Percentiles rank a stretch among this genome's conserved stretches.
Conservation (phyloP, 2,113 vertebrate genomes). For the Arvicanthis niloticus region DNA sequence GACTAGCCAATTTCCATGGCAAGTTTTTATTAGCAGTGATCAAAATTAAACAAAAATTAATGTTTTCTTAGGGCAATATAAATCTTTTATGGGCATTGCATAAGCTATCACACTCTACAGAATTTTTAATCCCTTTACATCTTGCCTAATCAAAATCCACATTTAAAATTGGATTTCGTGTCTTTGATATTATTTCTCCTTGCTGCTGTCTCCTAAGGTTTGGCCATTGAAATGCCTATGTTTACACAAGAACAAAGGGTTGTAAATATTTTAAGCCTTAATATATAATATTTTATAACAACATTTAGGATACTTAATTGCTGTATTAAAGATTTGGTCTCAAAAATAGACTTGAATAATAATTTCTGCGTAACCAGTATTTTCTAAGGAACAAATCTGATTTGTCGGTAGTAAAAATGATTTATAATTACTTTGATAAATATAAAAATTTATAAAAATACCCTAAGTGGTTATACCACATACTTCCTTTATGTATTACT, state of each 20-base stretch:
- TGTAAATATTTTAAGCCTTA: constrained; percentile 27
- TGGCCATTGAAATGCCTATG: constrained; percentile 20
- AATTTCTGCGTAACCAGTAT: neutral
- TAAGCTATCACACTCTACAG: neutral
- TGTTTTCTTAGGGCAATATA: constrained; percentile 21
- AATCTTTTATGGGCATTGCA: constrained; percentile 26
- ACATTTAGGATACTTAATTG: neutral
- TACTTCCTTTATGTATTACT: neutral
- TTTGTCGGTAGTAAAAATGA: neutral
- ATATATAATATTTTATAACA: constrained; percentile 18
- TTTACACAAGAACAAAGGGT: constrained; percentile 25
- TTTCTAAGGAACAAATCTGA: constrained; percentile 41
- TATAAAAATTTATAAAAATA: neutral
- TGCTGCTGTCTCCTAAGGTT: neutral
- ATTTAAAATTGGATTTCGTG: neutral
- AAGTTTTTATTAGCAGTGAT: constrained; percentile 37
- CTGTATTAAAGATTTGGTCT: constrained; percentile 38
- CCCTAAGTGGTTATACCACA: neutral
- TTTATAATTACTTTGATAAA: neutral
- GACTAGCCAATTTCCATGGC: neutral
- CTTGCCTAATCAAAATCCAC: constrained; percentile 29
- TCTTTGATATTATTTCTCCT: constrained; percentile 11
- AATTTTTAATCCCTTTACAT: constrained; percentile 38
- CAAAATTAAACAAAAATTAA: constrained; percentile 7
- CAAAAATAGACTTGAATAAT: neutral